Conservation (phyloP, 2,888 invertebrate genomes). For the Limnephilus lunatus region DNA sequence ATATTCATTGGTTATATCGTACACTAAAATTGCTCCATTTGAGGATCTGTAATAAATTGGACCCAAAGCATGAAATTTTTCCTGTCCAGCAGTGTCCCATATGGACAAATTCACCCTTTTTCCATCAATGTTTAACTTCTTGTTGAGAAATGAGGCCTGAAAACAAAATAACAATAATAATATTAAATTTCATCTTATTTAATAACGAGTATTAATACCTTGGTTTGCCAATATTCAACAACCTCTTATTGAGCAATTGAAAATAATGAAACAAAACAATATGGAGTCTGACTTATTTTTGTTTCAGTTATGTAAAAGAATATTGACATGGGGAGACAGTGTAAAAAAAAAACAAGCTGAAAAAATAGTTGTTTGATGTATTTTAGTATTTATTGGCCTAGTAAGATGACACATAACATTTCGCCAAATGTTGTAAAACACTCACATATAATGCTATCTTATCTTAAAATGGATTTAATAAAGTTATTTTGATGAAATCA, state of each 20-base stretch:
- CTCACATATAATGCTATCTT: not conserved
- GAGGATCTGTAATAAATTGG: constrained; percentile 99
- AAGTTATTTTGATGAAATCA: not conserved
- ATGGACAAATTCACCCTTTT: constrained; percentile 93
- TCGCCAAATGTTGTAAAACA: not conserved
- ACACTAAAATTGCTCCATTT: constrained; percentile 97
- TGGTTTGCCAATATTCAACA: not conserved
- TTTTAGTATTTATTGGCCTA: not conserved
- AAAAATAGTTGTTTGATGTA: not conserved
- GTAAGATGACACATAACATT: not conserved
- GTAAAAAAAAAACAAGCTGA: too few relatives aligned
- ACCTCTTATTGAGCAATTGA: not conserved
- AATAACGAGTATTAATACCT: not conserved
- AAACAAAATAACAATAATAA: constrained; percentile 67
- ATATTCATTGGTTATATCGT: constrained; percentile 98
- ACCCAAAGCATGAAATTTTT: constrained; percentile 96
- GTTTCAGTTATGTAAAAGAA: not conserved
- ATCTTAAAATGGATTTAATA: not conserved
- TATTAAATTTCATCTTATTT: not conserved
- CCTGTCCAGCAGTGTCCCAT: constrained; percentile 99
- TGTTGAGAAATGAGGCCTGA: constrained; percentile 97
- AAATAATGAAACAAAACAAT: not conserved
- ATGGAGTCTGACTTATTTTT: not conserved
- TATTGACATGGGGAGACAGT: not conserved
- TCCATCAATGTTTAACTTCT: constrained; percentile 93